Percentiles rank a stretch among this genome's conserved stretches.
Evolutionary conservation across 2,888 invertebrate species (phyloP).

Genomic region (Sesia apiformis): DNA sequence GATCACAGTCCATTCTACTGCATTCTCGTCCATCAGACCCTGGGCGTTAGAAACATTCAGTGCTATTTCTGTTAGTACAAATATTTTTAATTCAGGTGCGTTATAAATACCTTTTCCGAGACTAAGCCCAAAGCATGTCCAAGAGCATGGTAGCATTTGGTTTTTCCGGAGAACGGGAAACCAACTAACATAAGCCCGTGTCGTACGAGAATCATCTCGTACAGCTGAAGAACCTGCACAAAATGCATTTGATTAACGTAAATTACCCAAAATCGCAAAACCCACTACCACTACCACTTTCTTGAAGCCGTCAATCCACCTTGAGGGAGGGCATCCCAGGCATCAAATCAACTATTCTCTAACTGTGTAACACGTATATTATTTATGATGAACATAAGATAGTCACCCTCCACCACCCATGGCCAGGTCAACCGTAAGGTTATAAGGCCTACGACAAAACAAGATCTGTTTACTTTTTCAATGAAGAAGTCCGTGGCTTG

Average conservation of each 20-base stretch:
- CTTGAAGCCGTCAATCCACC: too few relatives aligned
- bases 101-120: constrained; percentile 76
- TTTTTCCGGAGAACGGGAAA: constrained; percentile 93
- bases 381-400: too few relatives aligned
- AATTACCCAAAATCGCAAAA: too few relatives aligned
- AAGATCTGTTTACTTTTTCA: constrained; percentile 72
- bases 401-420: too few relatives aligned
- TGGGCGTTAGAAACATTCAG: constrained; percentile 21
- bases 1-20: constrained; percentile 85
- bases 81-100: not conserved
- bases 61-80: not conserved
- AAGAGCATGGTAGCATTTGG: constrained; percentile 86
- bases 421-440: too few relatives aligned
- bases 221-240: constrained; percentile 78
- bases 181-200: constrained; percentile 97
- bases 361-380: too few relatives aligned
- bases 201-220: constrained; percentile 95
- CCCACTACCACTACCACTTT: too few relatives aligned
- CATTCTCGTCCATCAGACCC: constrained; percentile 83
- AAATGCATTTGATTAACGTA: too few relatives aligned
- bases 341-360: too few relatives aligned
- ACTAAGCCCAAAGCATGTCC: constrained; percentile 85
- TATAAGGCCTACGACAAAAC: too few relatives aligned
- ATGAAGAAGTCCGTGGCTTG: constrained; percentile 90
- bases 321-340: too few relatives aligned